These are phyloP conservation scores for Setipinna tenuifilis DNA, from an alignment of 2,797 vertebrate species.

Conservation along the genomic window DNA sequence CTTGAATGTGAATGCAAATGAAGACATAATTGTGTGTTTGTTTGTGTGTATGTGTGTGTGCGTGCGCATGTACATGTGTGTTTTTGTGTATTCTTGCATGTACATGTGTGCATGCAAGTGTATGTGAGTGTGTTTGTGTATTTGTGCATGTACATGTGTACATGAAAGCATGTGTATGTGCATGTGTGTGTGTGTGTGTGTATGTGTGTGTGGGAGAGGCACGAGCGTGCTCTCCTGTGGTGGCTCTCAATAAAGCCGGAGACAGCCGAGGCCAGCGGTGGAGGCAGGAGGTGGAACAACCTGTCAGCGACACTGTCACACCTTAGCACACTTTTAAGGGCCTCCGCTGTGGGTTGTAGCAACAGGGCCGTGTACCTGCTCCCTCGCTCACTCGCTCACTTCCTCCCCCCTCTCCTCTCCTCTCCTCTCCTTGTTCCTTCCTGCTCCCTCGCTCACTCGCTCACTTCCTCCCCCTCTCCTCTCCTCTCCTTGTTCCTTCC, in stretches of 20 bases:
- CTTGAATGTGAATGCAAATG: neutral
- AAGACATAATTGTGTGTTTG: neutral
- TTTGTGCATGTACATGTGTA: neutral
- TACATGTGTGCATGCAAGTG: neutral
- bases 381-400: constrained; percentile 3
- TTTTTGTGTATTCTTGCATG: neutral
- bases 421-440: neutral
- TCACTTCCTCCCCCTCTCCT: constrained; percentile 73
- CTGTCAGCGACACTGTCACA: constrained; percentile 61
- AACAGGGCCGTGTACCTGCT: constrained; percentile 65
- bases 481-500: constrained; percentile 42
- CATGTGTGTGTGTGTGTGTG: neutral
- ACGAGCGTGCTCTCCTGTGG: neutral
- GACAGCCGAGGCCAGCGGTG: neutral
- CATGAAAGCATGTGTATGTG: neutral
- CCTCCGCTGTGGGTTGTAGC: constrained; percentile 66
- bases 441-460: constrained; percentile 45
- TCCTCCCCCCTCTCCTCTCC: neutral
- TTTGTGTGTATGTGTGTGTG: neutral
- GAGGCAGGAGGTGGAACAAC: constrained; percentile 47
- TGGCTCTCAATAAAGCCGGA: neutral
- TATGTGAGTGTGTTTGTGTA: neutral
- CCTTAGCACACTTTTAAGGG: constrained; percentile 67
- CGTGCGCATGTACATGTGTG: neutral
- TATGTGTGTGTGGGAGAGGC: neutral